Base-by-base conservation (phyloP, 2,113 vertebrate species). In the Puffinus mauretanicus region DNA sequence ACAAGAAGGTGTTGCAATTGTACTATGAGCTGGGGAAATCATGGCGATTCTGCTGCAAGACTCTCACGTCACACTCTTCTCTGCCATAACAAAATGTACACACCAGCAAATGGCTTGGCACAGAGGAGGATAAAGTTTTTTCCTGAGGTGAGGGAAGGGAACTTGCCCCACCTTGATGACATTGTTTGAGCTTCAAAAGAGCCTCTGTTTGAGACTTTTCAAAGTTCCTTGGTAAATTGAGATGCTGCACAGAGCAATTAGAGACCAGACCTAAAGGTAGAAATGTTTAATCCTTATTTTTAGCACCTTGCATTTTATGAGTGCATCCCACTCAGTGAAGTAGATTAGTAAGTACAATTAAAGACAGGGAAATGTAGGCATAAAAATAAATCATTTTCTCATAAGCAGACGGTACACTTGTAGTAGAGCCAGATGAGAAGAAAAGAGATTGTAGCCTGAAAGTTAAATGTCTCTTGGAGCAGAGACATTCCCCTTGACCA, bases 61-160 rank as follows among this genome's bases (percentile, higher is more conserved):
- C 14, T 78, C 60, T 82, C 73, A 4, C 5, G 7, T 86, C 86
- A 34, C 58, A 18, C 71, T 86, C 13, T 65, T 65, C 76, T 78
- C 60, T 89, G 80, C 86, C 52, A 6, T 57, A 85, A 67, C 44
- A 86, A 36, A 94, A 79, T 10, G 34, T n/a, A 38, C 26, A 7
- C 46, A 73, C 65, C 69, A 79, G 70, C 77, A 77, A 86, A 77
- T 0, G 1, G 13, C 51, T 93, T 73, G 86, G 78, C 91, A 81
- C n/a, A 36, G 52, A 69, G 62, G 21, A 76, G 38, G 25, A 20
- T 40, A 34, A 91, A 73, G 86, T 13, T 91, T 62, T 94, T 70
- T 82, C 86, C 75, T 62, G 32, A 78, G 71, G 58, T 91, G 86
- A 84, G 80, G 75, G 83, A 89, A 91, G 65, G 81, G 89, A 94